phyloP scores from a whole-genome alignment of 2,888 invertebrate genomes.

The Spilosoma lubricipeda region DNA sequence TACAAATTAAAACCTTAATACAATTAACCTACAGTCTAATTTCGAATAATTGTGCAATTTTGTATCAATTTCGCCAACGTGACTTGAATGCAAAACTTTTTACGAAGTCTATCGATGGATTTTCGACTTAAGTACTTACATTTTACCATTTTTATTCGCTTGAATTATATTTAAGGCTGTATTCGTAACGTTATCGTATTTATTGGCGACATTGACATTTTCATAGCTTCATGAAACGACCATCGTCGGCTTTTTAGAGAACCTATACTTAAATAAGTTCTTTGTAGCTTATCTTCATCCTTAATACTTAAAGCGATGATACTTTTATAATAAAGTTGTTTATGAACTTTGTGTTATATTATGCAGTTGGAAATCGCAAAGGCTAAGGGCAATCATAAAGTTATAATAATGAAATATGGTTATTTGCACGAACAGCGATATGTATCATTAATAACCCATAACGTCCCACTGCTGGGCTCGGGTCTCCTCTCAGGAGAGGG shows the following conservation, averaged over 20 bases:
- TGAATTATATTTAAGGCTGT: conserved; percentile 17
- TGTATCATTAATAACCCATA: no score
- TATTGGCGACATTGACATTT: conserved; percentile 50
- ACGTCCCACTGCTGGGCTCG: no score
- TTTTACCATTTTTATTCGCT: conserved; percentile 17
- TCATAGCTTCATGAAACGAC: conserved; percentile 53
- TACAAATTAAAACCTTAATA: conserved; percentile 7
- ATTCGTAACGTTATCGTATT: conserved; percentile 37
- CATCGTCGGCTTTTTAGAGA: background rate
- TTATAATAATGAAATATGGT: no score
- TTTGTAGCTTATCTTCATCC: background rate
- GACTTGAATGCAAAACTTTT: conserved; percentile 21
- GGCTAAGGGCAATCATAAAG: background rate
- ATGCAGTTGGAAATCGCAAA: background rate
- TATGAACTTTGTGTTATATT: background rate
- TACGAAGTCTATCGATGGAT: background rate
- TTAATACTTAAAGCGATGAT: background rate
- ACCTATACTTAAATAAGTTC: background rate
- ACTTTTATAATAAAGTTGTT: background rate
- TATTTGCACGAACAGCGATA: no score
- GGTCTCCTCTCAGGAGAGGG: no score
- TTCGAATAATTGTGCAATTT: conserved; percentile 26
- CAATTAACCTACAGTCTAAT: conserved; percentile 20
- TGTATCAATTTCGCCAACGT: conserved; percentile 39
- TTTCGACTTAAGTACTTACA: background rate